Conservation (phyloP, 2,888 invertebrate genomes). For the Pterostichus madidus region DNA sequence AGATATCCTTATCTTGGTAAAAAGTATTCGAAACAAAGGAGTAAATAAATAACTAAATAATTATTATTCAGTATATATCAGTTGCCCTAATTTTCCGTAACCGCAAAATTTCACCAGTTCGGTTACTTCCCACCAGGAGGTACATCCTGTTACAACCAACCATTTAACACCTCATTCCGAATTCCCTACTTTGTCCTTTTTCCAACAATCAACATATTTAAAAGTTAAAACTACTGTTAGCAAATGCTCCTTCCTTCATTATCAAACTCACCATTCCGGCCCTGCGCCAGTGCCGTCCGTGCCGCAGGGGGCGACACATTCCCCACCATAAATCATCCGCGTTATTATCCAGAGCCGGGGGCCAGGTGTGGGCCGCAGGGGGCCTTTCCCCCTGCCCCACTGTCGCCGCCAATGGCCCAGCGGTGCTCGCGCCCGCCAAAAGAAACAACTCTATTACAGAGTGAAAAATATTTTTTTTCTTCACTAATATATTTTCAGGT, state of each 20-base stretch:
- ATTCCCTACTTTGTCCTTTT: no score
- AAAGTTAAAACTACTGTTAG: background rate
- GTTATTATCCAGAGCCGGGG: constrained; percentile 73
- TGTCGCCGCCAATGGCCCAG: constrained; percentile 34
- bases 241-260: background rate
- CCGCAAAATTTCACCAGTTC: no score
- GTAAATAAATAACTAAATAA: background rate
- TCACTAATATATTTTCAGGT: constrained; percentile 66
- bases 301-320: constrained; percentile 74
- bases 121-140: no score
- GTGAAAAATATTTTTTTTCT: constrained; percentile 66
- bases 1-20: no score
- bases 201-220: no score
- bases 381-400: constrained; percentile 67
- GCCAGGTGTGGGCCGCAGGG: constrained; percentile 73
- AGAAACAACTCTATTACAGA: constrained; percentile 67
- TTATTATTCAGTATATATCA: no score
- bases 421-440: constrained; percentile 52
- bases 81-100: no score
- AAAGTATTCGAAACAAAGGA: background rate
- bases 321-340: constrained; percentile 74
- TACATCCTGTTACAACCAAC: no score
- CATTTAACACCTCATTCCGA: no score
- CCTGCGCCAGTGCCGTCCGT: constrained; percentile 41
- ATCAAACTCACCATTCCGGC: background rate